phyloP scores from a whole-genome alignment of 2,113 vertebrate genomes.

The Lycocorax pyrrhopterus region DNA sequence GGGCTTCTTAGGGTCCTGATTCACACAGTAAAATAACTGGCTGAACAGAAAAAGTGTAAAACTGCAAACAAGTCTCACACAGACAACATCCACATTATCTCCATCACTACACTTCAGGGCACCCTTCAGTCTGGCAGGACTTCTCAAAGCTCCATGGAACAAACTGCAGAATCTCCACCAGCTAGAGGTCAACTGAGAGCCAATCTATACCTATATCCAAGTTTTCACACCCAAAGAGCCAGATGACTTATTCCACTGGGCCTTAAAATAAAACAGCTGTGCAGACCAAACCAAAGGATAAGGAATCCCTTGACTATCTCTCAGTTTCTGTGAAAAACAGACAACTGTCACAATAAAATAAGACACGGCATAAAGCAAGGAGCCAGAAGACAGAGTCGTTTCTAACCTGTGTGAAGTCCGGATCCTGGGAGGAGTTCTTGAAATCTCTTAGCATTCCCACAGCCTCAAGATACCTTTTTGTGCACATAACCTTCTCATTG shows the following conservation, averaged over 20 bases:
- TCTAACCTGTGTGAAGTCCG: constrained; percentile 89
- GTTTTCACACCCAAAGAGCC: background rate
- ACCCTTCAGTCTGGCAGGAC: background rate
- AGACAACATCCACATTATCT: background rate
- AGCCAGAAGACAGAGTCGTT: background rate
- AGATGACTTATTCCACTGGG: background rate
- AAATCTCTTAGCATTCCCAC: constrained; percentile 92
- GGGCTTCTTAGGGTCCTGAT: background rate
- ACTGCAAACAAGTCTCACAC: background rate
- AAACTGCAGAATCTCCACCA: background rate
- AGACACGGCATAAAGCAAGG: background rate
- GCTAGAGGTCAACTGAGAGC: background rate
- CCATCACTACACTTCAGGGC: background rate
- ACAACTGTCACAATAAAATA: background rate
- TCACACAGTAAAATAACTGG: background rate
- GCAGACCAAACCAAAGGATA: background rate
- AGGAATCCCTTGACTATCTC: background rate
- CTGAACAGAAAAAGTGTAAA: background rate
- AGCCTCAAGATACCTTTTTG: constrained; percentile 84
- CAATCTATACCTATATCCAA: background rate
- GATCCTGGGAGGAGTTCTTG: constrained; percentile 82
- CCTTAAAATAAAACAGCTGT: background rate
- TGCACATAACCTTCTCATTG: constrained; percentile 77
- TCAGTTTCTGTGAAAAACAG: background rate
- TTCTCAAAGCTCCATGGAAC: background rate